phyloP scores from a whole-genome alignment of 2,113 vertebrate species.

The Alexandromys fortis region DNA sequence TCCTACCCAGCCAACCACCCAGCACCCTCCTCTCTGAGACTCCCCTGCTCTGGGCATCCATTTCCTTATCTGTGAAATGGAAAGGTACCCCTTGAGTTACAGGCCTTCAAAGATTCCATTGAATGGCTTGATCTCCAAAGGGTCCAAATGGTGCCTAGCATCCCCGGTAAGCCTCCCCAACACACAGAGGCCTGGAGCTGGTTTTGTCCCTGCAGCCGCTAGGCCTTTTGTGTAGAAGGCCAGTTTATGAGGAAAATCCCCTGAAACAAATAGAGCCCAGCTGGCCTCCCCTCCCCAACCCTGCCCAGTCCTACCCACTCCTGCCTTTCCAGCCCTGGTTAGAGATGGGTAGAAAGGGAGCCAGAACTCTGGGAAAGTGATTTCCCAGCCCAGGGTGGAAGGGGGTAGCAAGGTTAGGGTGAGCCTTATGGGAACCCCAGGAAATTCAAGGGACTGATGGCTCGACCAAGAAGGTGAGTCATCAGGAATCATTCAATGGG shows the following conservation, averaged over 20 bases:
- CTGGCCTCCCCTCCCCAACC: background rate
- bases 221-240: slow-evolving; percentile 25
- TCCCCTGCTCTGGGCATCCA: background rate
- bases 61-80: background rate
- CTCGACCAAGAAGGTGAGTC: accelerated
- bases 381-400: background rate
- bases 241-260: slow-evolving; percentile 54
- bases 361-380: background rate
- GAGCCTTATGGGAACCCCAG: background rate
- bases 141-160: background rate
- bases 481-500: no score
- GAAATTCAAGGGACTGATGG: background rate
- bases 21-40: background rate
- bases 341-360: background rate
- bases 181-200: background rate
- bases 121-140: background rate
- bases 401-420: background rate
- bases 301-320: background rate
- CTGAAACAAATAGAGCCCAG: slow-evolving; percentile 33
- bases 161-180: background rate
- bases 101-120: background rate
- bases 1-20: background rate
- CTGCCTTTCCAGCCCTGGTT: background rate
- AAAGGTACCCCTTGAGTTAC: background rate
- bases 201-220: background rate